phyloP scores from a whole-genome alignment of 2,888 invertebrate species.

The Palloptera scutellata region DNA sequence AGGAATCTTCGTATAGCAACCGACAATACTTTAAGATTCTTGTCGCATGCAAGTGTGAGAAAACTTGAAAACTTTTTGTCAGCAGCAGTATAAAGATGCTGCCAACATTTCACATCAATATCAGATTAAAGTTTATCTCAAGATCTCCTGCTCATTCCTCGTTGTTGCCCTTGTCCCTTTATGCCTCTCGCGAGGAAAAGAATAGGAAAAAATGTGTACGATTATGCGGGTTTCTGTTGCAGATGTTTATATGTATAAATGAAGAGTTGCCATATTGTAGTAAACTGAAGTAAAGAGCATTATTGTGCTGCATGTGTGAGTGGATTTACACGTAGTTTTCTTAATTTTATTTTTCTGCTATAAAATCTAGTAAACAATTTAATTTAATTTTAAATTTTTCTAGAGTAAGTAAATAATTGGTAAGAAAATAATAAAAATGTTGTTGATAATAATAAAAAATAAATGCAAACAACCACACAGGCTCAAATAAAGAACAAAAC shows the following conservation, averaged over 20 bases:
- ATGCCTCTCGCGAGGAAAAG: background rate
- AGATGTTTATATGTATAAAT: too few species aligned
- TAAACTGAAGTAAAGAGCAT: too few species aligned
- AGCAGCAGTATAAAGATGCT: background rate
- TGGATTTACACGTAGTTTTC: too few species aligned
- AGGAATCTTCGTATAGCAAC: background rate
- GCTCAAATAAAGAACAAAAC: constrained; percentile 7
- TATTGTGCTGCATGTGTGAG: too few species aligned
- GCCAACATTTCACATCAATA: constrained; percentile 26
- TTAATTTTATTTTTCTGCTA: too few species aligned
- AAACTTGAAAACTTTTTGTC: constrained; percentile 27
- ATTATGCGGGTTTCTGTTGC: constrained; percentile 10
- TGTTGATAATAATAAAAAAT: too few species aligned
- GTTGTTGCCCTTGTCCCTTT: background rate
- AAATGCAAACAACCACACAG: too few species aligned
- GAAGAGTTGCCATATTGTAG: too few species aligned
- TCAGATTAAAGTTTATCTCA: constrained; percentile 28
- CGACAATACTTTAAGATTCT: background rate
- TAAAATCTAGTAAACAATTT: too few species aligned
- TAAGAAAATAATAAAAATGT: too few species aligned
- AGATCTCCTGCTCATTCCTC: background rate
- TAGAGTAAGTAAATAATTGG: too few species aligned
- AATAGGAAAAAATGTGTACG: background rate
- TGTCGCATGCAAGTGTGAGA: constrained; percentile 18
- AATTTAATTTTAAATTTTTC: too few species aligned